Conservation (phyloP, 2,797 vertebrate species). For the Pangasius krempfi region DNA sequence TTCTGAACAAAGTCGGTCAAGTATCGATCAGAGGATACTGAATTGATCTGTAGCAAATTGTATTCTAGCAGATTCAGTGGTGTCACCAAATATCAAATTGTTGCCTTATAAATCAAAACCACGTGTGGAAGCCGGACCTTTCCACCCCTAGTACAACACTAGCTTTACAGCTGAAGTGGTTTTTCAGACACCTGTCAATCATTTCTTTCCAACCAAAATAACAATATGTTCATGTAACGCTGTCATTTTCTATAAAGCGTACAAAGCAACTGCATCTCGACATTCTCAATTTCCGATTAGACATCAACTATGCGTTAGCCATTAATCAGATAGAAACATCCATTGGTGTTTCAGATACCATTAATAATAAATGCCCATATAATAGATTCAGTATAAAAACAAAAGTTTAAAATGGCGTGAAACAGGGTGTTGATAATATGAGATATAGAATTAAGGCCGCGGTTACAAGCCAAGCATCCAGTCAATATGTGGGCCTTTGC, state of each 20-base stretch:
- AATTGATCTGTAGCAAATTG: neutral
- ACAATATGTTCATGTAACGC: too few relatives aligned
- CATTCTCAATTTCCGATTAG: neutral
- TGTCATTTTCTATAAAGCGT: neutral
- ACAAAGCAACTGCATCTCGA: neutral
- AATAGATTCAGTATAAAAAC: neutral
- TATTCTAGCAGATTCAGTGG: neutral
- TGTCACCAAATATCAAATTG: too few relatives aligned
- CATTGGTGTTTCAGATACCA: neutral
- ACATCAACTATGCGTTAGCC: neutral
- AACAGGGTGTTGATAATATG: neutral
- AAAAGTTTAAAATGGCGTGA: neutral
- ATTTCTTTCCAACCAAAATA: neutral
- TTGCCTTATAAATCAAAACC: neutral
- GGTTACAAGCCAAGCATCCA: neutral
- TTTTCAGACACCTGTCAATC: neutral
- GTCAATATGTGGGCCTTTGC: neutral
- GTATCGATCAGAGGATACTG: neutral
- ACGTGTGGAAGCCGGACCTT: neutral
- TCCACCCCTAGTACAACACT: too few relatives aligned
- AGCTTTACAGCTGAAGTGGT: neutral
- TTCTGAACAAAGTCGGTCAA: neutral
- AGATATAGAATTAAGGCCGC: neutral
- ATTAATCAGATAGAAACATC: neutral
- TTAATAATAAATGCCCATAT: slow-evolving; percentile 11